These are phyloP conservation scores for Ceraclea dissimilis DNA, from an alignment of 2,888 invertebrate genomes.

Conservation along the genomic window DNA sequence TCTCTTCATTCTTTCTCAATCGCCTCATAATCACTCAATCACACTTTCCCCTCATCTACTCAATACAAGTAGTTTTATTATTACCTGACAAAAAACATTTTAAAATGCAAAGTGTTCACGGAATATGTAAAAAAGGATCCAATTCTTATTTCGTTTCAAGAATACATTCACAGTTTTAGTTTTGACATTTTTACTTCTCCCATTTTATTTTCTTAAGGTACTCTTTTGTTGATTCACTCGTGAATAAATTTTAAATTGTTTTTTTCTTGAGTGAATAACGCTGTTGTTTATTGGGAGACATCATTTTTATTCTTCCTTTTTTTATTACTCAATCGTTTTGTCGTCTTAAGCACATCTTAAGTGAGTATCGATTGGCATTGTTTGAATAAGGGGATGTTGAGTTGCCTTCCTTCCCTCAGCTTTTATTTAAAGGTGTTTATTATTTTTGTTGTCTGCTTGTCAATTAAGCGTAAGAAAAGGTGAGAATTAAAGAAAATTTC, in stretches of 20 bases:
- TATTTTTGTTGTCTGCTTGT: not conserved
- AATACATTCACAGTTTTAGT: no score
- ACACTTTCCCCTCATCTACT: no score
- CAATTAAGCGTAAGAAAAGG: not conserved
- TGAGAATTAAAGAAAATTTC: not conserved
- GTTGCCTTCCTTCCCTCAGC: constrained; percentile 1
- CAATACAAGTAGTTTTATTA: no score
- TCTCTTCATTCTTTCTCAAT: no score
- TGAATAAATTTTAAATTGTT: not conserved
- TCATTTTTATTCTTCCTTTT: constrained; percentile 25
- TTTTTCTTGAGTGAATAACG: not conserved
- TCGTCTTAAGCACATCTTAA: constrained; percentile 21
- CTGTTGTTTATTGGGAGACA: constrained; percentile 23
- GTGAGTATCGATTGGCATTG: constrained; percentile 23
- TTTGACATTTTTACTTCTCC: no score
- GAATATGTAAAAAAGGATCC: no score
- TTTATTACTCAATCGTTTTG: constrained; percentile 26
- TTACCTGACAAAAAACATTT: no score
- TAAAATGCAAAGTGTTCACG: no score
- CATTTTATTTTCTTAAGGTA: no score
- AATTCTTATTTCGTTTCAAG: no score
- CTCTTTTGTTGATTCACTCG: not conserved
- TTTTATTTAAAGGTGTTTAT: constrained; percentile 3
- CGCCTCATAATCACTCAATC: no score
- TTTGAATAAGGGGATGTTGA: constrained; percentile 10